Evolutionary conservation across 2,113 vertebrate species (phyloP).

Genomic region (Mus spicilegus): DNA sequence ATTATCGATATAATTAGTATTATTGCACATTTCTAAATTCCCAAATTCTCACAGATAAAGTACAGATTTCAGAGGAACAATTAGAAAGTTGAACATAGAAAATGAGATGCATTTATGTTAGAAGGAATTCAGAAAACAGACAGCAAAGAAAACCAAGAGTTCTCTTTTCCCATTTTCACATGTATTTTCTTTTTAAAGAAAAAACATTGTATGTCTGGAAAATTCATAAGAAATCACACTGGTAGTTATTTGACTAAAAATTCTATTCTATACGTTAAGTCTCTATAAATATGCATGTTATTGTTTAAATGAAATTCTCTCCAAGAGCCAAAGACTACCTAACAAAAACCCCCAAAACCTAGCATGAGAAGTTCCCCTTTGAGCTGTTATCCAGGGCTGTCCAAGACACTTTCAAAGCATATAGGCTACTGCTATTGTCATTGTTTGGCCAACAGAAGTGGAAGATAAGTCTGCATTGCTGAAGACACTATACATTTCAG

Average conservation of each 20-base stretch:
- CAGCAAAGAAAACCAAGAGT: background rate
- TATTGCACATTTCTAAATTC: background rate
- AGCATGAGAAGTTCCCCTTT: background rate
- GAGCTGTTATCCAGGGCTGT: background rate
- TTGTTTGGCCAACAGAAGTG: background rate
- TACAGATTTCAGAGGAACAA: background rate
- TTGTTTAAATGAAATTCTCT: background rate
- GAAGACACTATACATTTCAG: background rate
- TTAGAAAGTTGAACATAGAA: background rate
- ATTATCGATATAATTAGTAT: background rate
- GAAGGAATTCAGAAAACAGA: background rate
- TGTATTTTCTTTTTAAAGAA: constrained; percentile 18
- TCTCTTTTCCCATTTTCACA: background rate
- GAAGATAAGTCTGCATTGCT: background rate
- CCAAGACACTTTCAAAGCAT: background rate
- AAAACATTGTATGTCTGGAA: background rate
- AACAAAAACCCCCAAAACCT: background rate
- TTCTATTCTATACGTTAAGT: background rate
- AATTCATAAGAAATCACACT: no score
- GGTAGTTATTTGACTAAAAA: background rate
- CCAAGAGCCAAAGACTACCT: background rate
- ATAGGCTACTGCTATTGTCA: background rate
- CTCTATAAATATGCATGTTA: background rate
- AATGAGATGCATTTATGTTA: background rate
- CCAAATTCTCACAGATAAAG: background rate